Evolutionary conservation across 2,113 vertebrate genomes (phyloP), one percentile per base, ranked within the genome.

Genomic region (Numida meleagris): DNA sequence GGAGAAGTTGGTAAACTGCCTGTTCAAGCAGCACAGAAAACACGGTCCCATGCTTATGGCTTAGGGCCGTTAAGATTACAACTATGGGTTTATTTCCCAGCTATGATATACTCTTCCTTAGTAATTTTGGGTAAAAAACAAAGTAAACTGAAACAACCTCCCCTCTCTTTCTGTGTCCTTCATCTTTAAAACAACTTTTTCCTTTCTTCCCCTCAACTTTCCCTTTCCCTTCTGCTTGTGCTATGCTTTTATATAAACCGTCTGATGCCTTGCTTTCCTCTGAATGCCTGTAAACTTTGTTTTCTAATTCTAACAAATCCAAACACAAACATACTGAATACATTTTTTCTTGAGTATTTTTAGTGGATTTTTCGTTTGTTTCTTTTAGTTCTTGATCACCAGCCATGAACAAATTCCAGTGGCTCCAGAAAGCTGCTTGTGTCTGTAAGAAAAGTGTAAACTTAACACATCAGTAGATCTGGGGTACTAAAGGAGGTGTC

Each of bases 401-500:
- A 89, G 89, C 96, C 91, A 95, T 72, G 78, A 93, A 96, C 84
- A 40, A 48, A 91, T 91, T 93, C 72, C 96, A 95, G 95, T 86
- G 96, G 88, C 79, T 93, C 94, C 61, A 90, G 93, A 78, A 90
- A 94, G 73, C 84, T 91, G 88, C 72, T 89, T 96, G 88, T 93
- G 93, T 90, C 91, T 58, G 24, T 73, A 94, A 97, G 96, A 96
- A 96, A 93, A 88, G 94, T 84, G 93, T 86, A 95, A 96, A 93
- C 85, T 94, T 95, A 95, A 97, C 95, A 97, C 94, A 97, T 95
- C 95, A 94, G 96, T 96, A 91, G 94, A 96, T 97, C 93, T 94
- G 74, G 97, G 94, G 90, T 93, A 95, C 96, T 97, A 96, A 86
- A 48, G 82, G 95, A 96, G 95, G 96, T 93, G 89, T 63, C 90